Percentiles rank a stretch among this genome's conserved stretches.
Conservation (phyloP, 2,888 invertebrate species). For the Phorcus lineatus region DNA sequence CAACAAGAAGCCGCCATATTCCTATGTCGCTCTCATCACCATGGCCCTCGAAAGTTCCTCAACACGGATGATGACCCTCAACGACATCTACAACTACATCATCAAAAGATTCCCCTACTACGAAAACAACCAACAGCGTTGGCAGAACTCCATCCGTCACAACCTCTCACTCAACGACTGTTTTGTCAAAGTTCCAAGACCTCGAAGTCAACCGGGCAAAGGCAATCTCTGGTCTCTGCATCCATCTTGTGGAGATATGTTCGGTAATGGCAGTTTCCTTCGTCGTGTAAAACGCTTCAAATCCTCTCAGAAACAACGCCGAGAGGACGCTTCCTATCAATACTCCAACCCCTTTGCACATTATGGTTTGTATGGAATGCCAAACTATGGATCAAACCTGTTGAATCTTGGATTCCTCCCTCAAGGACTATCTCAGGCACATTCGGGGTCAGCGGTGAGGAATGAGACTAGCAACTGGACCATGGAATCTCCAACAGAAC, state of each 20-base stretch:
- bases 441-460: no score
- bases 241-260: slow-evolving; percentile 74
- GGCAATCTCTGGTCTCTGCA: slow-evolving; percentile 75
- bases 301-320: slow-evolving; percentile 45
- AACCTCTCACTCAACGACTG: slow-evolving; percentile 97
- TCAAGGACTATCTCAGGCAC: no score
- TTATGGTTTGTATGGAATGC: neutral
- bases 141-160: slow-evolving; percentile 83
- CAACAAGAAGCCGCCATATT: slow-evolving; percentile 99
- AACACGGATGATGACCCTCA: slow-evolving; percentile 94
- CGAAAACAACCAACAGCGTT: slow-evolving; percentile 86
- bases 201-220: slow-evolving; percentile 73
- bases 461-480: no score
- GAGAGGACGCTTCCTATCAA: slow-evolving; percentile 51
- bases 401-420: no score
- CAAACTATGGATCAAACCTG: slow-evolving; percentile 42
- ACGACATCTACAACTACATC: slow-evolving; percentile 91
- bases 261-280: slow-evolving; percentile 74
- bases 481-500: no score
- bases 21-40: slow-evolving; percentile 98
- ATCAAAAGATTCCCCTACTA: slow-evolving; percentile 92
- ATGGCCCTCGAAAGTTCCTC: slow-evolving; percentile 99
- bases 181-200: slow-evolving; percentile 88
- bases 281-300: slow-evolving; percentile 73
- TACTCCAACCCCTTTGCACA: slow-evolving; percentile 64